These are phyloP conservation scores for Neodiprion pinetum DNA, from an alignment of 1,140 invertebrate genomes.

Conservation along the genomic window DNA sequence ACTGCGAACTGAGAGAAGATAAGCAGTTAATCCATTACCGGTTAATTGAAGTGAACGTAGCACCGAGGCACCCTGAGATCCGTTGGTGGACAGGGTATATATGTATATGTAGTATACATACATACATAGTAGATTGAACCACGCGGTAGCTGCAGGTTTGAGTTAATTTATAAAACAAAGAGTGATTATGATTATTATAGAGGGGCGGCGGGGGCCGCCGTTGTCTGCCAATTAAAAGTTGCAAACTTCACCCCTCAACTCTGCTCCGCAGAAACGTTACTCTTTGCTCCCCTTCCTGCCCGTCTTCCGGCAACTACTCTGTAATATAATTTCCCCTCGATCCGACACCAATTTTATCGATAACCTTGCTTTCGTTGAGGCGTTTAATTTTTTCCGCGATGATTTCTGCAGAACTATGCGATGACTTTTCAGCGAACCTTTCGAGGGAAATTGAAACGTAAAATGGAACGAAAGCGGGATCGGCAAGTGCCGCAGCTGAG, in stretches of 20 bases:
- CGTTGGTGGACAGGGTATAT: neutral
- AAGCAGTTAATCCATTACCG: slow-evolving; percentile 50
- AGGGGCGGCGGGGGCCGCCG: slow-evolving; percentile 16
- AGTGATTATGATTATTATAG: slow-evolving; percentile 46
- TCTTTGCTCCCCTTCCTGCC: slow-evolving; percentile 9
- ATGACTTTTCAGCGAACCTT: neutral
- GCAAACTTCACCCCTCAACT: slow-evolving; percentile 35
- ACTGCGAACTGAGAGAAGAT: slow-evolving; percentile 33
- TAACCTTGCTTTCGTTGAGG: neutral
- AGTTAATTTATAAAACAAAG: slow-evolving; percentile 51
- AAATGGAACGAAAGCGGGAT: neutral
- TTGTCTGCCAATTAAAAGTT: slow-evolving; percentile 48
- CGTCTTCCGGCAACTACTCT: slow-evolving; percentile 4
- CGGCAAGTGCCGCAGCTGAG: neutral
- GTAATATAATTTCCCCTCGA: slow-evolving; percentile 4
- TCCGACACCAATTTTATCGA: neutral
- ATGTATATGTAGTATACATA: neutral
- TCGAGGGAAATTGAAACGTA: neutral
- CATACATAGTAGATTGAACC: neutral
- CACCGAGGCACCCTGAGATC: neutral
- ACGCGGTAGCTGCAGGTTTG: slow-evolving; percentile 11
- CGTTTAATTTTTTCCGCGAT: neutral
- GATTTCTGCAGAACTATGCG: no score
- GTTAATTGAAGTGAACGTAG: slow-evolving; percentile 47
- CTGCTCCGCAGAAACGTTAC: slow-evolving; percentile 9